phyloP scores from a whole-genome alignment of 2,888 invertebrate genomes.

The Noctua fimbriata region DNA sequence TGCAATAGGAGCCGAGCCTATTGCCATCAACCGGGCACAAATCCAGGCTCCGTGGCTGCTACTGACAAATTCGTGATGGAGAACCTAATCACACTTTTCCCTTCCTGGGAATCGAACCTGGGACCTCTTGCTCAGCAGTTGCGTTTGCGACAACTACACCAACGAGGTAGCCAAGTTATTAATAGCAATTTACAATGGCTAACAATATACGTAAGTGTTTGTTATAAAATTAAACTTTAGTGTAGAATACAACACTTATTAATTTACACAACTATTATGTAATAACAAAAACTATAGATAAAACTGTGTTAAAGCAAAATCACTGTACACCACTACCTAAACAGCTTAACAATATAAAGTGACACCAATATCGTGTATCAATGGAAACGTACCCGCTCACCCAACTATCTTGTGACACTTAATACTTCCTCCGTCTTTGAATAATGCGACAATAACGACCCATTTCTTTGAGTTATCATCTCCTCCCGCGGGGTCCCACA shows the following conservation, averaged over 20 bases:
- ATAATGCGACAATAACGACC: conserved; percentile 80
- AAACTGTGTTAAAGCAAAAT: background rate
- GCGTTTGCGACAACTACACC: no score
- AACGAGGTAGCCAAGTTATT: background rate
- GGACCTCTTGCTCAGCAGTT: no score
- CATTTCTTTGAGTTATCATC: conserved; percentile 81
- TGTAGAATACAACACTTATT: background rate
- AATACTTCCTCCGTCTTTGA: conserved; percentile 86
- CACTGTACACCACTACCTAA: background rate
- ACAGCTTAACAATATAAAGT: conserved; percentile 4
- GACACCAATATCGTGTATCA: conserved; percentile 51
- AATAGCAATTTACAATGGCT: background rate
- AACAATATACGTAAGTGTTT: background rate
- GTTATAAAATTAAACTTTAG: background rate
- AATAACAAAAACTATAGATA: background rate
- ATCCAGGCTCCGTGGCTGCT: no score
- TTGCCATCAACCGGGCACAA: no score
- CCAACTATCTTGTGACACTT: conserved; percentile 82
- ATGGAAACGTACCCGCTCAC: conserved; percentile 69
- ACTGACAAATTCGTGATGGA: no score
- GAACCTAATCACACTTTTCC: no score
- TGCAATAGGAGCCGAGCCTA: no score
- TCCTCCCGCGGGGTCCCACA: conserved; percentile 65
- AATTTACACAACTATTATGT: background rate
- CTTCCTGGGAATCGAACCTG: no score